Base-by-base conservation (phyloP, 2,888 invertebrate species). In the Tetramorium bicarinatum region DNA sequence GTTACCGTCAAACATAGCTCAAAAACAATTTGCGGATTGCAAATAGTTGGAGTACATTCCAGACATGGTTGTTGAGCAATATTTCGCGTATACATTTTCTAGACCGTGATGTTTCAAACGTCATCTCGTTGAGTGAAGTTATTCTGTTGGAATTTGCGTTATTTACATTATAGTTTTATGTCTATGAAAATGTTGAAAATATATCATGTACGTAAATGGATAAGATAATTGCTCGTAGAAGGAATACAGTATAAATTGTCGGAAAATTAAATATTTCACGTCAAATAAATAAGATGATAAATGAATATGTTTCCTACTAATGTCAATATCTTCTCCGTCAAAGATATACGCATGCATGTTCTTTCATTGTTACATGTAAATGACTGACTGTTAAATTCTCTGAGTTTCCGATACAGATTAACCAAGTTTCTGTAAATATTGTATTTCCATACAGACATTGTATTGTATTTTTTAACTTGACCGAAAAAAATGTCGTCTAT, bases 81-180 rank as follows among this genome's bases (percentile, higher is more conserved):
- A 61, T 77, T 67, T 67, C 38, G 54, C 29, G n/a, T 47, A 59
- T 67, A 67, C 56, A 77, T 77, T 67, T 77, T 29, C 54, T 62
- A 44, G n/a, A 56, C 25, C 29, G 29, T 38, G 44, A 44, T 29
- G n/a, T 13, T 44, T n/a, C 77, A 54, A 77, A 56, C 77, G 44
- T 69, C 69, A 56, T 41, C 41, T 69, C 18, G 29, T 56, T 77
- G 67, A 74, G 74, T 41, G 61, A 67, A 41, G 44, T 13, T 66
- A 77, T 54, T 67, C 47, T 41, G 67, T 56, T 67, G 69, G 44
- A 77, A 77, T 77, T 77, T 41, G 15, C 29, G 54, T 44, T 76
- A 52, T 76, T 77, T 67, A 47, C n/a, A n/a, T n/a, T 67, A 44
- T 49, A 69, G 69, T 77, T 77, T 66, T 77, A 77, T 29, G 41